Conservation (phyloP, 1,140 invertebrate species). For the Hyles vespertilio region DNA sequence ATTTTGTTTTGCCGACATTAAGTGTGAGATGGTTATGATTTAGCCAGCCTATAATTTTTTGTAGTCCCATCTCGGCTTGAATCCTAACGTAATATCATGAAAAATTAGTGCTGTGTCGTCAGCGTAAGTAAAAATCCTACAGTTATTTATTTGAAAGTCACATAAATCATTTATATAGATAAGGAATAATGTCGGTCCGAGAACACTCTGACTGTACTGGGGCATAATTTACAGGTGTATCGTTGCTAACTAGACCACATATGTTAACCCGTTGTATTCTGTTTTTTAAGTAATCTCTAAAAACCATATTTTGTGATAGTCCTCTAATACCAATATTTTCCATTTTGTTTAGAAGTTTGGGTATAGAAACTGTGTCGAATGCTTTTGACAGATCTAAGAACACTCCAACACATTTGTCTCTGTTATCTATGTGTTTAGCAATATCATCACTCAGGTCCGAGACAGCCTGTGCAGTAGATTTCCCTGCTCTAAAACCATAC, state of each 20-base stretch:
- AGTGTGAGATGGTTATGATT: background rate
- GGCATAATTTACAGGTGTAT: slow-evolving; percentile 1
- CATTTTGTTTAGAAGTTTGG: slow-evolving; percentile 10
- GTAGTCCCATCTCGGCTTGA: background rate
- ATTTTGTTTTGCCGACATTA: no score
- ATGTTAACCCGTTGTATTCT: slow-evolving; percentile 6
- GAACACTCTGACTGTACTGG: slow-evolving; percentile 15
- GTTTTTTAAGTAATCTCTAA: slow-evolving; percentile 6
- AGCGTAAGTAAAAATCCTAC: slow-evolving; percentile 11
- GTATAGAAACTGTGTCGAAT: slow-evolving; percentile 14
- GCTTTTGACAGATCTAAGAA: slow-evolving; percentile 17
- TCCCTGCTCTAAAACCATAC: slow-evolving; percentile 7
- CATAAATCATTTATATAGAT: slow-evolving; percentile 13
- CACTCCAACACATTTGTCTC: slow-evolving; percentile 3
- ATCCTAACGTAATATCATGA: background rate
- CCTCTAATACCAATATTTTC: slow-evolving; percentile 9
- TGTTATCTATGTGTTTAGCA: background rate
- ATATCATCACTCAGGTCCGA: background rate
- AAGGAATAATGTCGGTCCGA: slow-evolving; percentile 13
- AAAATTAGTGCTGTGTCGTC: slow-evolving; percentile 18
- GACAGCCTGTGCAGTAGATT: slow-evolving; percentile 1
- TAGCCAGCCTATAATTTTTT: background rate
- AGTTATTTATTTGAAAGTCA: slow-evolving; percentile 7
- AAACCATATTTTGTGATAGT: background rate
- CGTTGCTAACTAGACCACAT: background rate